A percentile compares a stretch with the other conserved stretches of the same genome.
Evolutionary conservation across 2,888 invertebrate genomes (phyloP).

Genomic region (Drosophila tripunctata): DNA sequence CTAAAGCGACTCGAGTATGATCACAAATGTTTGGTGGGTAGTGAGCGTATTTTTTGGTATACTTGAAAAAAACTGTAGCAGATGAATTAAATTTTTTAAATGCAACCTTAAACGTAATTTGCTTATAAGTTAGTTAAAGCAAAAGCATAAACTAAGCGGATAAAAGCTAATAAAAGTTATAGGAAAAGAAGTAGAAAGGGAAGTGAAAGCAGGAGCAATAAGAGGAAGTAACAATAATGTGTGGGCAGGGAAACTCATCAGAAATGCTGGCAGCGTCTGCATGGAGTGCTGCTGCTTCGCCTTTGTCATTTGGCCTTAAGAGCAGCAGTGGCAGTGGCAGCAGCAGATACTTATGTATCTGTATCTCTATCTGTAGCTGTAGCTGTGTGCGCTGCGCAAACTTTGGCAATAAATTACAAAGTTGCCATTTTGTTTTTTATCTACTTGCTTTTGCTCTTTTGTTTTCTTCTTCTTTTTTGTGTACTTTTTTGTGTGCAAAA

Average conservation of each 20-base stretch:
- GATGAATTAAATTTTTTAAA: constrained; percentile 1
- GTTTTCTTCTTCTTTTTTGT: constrained; percentile 40
- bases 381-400: constrained; percentile 64
- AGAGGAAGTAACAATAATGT: background rate
- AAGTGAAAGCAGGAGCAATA: background rate
- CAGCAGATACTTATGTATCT: constrained; percentile 31
- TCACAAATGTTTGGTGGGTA: no score
- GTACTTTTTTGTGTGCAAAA: constrained; percentile 76
- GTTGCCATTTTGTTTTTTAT: constrained; percentile 79
- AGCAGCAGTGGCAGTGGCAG: background rate
- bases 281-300: constrained; percentile 36
- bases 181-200: background rate
- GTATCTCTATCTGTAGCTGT: constrained; percentile 38
- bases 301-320: constrained; percentile 57
- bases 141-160: constrained; percentile 33
- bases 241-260: constrained; percentile 53
- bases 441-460: constrained; percentile 47
- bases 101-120: constrained; percentile 54
- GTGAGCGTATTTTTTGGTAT: no score
- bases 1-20: no score
- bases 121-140: no score
- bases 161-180: constrained; percentile 1
- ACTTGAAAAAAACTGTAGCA: no score
- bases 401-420: constrained; percentile 80
- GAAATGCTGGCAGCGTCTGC: constrained; percentile 41